Percentiles rank a stretch among this genome's conserved stretches.
Evolutionary conservation across 2,797 vertebrate genomes (phyloP).

Genomic region (Telmatherina bonti): DNA sequence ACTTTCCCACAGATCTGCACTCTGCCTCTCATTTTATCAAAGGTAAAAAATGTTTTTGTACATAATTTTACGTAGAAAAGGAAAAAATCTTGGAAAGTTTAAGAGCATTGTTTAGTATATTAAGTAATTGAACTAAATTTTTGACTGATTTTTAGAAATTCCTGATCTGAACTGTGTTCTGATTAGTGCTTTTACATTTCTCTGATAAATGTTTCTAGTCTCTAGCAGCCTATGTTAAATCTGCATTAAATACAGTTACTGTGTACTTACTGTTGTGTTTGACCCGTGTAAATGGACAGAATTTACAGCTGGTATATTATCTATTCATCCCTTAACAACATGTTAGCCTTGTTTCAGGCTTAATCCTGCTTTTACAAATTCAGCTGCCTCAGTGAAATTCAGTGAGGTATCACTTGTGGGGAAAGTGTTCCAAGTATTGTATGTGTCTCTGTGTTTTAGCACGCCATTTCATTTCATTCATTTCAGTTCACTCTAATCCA

Average conservation of each 20-base stretch:
- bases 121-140: background rate
- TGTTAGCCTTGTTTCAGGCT: background rate
- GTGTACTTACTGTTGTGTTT: background rate
- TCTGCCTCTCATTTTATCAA: background rate
- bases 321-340: background rate
- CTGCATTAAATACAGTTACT: background rate
- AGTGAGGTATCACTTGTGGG: background rate
- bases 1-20: background rate
- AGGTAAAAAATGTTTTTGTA: background rate
- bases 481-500: conserved; percentile 55
- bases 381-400: background rate
- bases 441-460: conserved; percentile 13
- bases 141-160: background rate
- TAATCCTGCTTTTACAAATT: background rate
- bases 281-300: background rate
- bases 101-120: background rate
- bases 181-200: background rate
- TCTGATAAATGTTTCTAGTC: background rate
- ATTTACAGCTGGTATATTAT: background rate
- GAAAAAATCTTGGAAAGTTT: too few relatives aligned
- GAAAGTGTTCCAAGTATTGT: conserved; percentile 11
- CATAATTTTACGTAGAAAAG: too few relatives aligned
- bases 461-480: conserved; percentile 55
- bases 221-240: background rate
- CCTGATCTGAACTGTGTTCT: background rate